phyloP scores from a whole-genome alignment of 2,888 invertebrate genomes.

The Lampropteryx suffumata region DNA sequence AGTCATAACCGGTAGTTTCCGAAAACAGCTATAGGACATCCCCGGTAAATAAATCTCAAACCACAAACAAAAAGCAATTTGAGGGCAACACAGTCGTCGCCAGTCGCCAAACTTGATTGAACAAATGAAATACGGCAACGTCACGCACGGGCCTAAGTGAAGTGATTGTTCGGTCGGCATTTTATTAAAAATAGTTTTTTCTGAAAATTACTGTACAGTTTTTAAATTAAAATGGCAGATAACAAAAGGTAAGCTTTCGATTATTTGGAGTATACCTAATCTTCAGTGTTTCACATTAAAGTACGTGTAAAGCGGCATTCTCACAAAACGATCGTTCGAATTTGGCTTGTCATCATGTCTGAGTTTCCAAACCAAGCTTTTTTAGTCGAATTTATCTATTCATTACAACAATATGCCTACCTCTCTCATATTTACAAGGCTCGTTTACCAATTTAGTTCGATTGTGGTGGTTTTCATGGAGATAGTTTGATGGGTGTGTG shows the following conservation, averaged over 20 bases:
- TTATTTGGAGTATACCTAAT: background rate
- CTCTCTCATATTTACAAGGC: background rate
- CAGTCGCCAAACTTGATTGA: slow-evolving; percentile 57
- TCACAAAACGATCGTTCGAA: slow-evolving; percentile 58
- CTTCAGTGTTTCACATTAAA: slow-evolving; percentile 3
- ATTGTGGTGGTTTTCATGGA: background rate
- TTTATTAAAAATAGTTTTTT: slow-evolving; percentile 55
- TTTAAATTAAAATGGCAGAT: slow-evolving; percentile 78
- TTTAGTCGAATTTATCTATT: slow-evolving; percentile 41
- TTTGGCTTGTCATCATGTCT: slow-evolving; percentile 83
- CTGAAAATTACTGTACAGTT: slow-evolving; percentile 60
- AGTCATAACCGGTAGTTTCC: slow-evolving; percentile 24
- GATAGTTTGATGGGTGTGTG: slow-evolving; percentile 31
- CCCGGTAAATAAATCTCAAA: slow-evolving; percentile 1
- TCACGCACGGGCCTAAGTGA: slow-evolving; percentile 70
- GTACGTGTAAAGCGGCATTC: slow-evolving; percentile 33
- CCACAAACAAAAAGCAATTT: slow-evolving; percentile 21
- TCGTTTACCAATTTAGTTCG: background rate
- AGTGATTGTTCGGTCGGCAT: slow-evolving; percentile 70
- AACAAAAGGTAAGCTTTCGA: slow-evolving; percentile 75
- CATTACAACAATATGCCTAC: slow-evolving; percentile 16
- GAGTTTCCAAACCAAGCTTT: slow-evolving; percentile 45
- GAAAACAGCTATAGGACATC: slow-evolving; percentile 3
- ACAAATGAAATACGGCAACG: slow-evolving; percentile 84
- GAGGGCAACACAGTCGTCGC: slow-evolving; percentile 51